Conservation (phyloP, 2,888 invertebrate species). For the Caenorhabditis wallacei region DNA sequence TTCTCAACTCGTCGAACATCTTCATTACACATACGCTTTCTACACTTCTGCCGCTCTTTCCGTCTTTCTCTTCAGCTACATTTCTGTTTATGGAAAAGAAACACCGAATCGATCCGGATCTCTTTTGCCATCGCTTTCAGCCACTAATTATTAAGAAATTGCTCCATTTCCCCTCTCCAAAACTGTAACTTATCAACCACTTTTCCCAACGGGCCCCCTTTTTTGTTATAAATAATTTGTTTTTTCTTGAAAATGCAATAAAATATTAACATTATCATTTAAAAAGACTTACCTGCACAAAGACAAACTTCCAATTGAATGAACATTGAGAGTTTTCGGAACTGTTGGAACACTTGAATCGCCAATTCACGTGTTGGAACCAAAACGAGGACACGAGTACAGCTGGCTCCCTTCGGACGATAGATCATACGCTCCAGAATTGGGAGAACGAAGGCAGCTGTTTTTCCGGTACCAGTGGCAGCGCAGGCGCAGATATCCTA, state of each 20-base stretch:
- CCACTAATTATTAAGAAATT: conserved; percentile 60
- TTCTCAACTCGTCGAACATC: conserved; percentile 78
- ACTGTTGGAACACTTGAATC: conserved; percentile 96
- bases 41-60: conserved; percentile 80
- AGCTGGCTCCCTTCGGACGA: conserved; percentile 86
- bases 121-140: conserved; percentile 78
- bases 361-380: conserved; percentile 98
- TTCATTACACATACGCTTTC: conserved; percentile 83
- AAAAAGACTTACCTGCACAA: conserved; percentile 76
- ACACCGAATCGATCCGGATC: conserved; percentile 79
- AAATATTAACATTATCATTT: too few relatives aligned
- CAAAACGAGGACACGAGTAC: conserved; percentile 91
- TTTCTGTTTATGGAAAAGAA: conserved; percentile 79
- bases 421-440: conserved; percentile 94
- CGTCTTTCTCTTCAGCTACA: conserved; percentile 76
- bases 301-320: conserved; percentile 85
- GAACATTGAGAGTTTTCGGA: conserved; percentile 92
- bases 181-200: conserved; percentile 39
- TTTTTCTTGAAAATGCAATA: neutral
- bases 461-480: conserved; percentile 95
- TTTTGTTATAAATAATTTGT: conserved; percentile 10
- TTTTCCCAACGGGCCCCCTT: conserved; percentile 47
- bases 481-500: conserved; percentile 97
- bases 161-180: conserved; percentile 8
- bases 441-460: conserved; percentile 98